A percentile compares a stretch with the other conserved stretches of the same genome.
Conservation (phyloP, 1,140 invertebrate genomes). For the Pomacea maculata region DNA sequence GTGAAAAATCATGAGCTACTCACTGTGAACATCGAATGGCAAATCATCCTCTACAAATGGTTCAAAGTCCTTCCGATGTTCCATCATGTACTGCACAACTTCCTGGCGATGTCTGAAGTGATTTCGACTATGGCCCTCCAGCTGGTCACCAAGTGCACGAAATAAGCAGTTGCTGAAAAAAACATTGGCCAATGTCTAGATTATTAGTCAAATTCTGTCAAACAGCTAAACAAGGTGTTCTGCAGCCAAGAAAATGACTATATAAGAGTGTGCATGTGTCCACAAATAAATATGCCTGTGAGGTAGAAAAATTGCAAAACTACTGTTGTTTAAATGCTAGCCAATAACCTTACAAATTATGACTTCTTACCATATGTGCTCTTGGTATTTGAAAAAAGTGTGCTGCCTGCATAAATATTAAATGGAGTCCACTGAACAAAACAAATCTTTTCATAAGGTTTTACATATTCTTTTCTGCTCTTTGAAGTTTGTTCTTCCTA, state of each 20-base stretch:
- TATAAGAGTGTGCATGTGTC: neutral
- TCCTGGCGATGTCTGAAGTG: conserved; percentile 67
- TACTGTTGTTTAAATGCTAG: neutral
- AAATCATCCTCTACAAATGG: conserved; percentile 70
- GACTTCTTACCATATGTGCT: neutral
- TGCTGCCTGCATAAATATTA: too few relatives aligned
- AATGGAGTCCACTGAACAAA: too few relatives aligned
- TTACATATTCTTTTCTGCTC: too few relatives aligned
- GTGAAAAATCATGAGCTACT: conserved; percentile 19
- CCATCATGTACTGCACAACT: conserved; percentile 67
- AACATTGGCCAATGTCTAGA: neutral
- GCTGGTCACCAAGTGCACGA: conserved; percentile 69
- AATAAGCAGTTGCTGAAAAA: conserved; percentile 67
- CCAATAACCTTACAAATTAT: neutral
- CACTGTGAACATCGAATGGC: conserved; percentile 69
- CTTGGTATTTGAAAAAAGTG: neutral
- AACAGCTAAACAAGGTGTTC: too few relatives aligned
- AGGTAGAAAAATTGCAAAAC: neutral
- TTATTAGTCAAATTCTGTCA: neutral
- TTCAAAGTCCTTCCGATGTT: conserved; percentile 68
- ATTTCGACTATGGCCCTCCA: conserved; percentile 67
- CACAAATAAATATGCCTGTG: neutral
- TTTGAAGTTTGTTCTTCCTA: too few relatives aligned
- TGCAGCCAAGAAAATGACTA: neutral
- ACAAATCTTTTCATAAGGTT: too few relatives aligned